These are phyloP conservation scores for Bombus waltoni DNA, from an alignment of 1,140 invertebrate genomes.

Conservation along the genomic window DNA sequence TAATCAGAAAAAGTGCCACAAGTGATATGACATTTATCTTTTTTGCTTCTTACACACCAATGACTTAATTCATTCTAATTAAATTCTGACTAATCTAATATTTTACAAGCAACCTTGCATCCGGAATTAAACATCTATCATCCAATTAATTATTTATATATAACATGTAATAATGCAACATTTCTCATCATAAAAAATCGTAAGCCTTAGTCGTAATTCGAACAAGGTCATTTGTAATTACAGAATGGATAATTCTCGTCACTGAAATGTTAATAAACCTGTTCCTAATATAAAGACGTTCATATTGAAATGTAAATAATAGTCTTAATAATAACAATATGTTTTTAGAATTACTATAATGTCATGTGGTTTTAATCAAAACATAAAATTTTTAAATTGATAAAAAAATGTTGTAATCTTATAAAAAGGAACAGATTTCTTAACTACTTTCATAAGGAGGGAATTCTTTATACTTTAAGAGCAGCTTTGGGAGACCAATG, in stretches of 20 bases:
- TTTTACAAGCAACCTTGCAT: constrained; percentile 78
- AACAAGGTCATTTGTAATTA: constrained; percentile 75
- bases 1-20: constrained; percentile 40
- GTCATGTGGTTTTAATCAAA: constrained; percentile 28
- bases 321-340: constrained; percentile 27
- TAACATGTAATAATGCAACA: constrained; percentile 74
- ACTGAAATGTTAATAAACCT: constrained; percentile 65
- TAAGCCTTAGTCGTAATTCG: constrained; percentile 74
- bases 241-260: constrained; percentile 67
- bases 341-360: not conserved
- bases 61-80: constrained; percentile 46
- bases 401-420: constrained; percentile 46
- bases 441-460: constrained; percentile 57
- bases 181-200: constrained; percentile 76
- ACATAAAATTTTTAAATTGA: constrained; percentile 46
- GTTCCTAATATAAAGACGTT: constrained; percentile 56
- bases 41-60: constrained; percentile 40
- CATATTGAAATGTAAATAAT: constrained; percentile 46
- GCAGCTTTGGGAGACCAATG: constrained; percentile 80
- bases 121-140: constrained; percentile 73
- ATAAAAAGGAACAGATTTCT: constrained; percentile 71
- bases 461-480: constrained; percentile 77
- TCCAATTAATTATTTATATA: constrained; percentile 71
- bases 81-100: constrained; percentile 60
- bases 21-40: constrained; percentile 53